Evolutionary conservation across 2,888 invertebrate genomes (phyloP), one percentile per base, ranked within the genome.

Genomic region (Marronus borbonicus): DNA sequence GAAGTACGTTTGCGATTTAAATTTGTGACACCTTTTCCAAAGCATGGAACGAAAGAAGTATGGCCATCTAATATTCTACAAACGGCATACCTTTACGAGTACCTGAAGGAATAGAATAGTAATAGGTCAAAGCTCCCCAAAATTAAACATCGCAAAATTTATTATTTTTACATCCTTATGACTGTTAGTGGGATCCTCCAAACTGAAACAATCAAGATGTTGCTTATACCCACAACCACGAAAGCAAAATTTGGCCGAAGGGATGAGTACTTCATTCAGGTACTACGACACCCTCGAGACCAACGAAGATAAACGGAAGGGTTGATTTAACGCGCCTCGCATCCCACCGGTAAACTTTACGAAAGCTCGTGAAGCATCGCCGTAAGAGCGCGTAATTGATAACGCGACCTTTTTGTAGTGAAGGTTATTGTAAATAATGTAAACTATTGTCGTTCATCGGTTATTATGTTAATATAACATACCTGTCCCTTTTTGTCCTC

Each of bases 381-480:
- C 5, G 31, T 74, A 74, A 62, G 72, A 74, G 55, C 72, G 65
- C 60, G 66, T 81, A 81, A 81, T 81, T 81, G 81, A 81, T 80
- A 81, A 79, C 76, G 76, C 78, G 60, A 50, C 80, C 76, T 78
- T 80, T 77, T 79, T 75, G 60, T 76, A 74, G 44, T 76, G 68
- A 14, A 49, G 64, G 62, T n/a, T 20, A 36, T 76, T 79, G 78
- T 80, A 79, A 77, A 80, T 80, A 77, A 79, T 76, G 77, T 74
- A 70, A 55, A 58, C 69, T 68, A 80, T 79, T 78, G 80, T 79
- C 70, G 76, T n/a, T 65, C 31, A 78, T 76, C 80, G 72, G 80
- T 82, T 81, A 82, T 82, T 82, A 81, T 80, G 81, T 76, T 82
- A 82, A 82, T 82, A 78, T 65, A 69, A 72, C 80, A 12, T 81